A percentile compares a stretch with the other conserved stretches of the same genome.
Conservation (phyloP, 2,888 invertebrate species). For the Pandemis cinnamomeana region DNA sequence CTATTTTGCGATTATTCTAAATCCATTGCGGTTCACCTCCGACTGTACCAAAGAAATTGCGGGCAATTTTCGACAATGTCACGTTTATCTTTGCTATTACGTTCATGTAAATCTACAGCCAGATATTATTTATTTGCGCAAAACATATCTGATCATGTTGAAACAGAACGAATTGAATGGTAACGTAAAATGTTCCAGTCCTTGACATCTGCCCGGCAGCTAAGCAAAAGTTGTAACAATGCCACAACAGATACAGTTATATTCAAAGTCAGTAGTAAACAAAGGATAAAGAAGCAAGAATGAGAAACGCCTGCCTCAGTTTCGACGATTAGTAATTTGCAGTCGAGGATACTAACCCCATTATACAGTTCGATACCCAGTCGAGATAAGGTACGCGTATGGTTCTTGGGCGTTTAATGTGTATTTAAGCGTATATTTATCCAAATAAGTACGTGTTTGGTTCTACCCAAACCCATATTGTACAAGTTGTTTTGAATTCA, state of each 20-base stretch:
- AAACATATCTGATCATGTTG: slow-evolving; percentile 5
- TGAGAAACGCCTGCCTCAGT: no score
- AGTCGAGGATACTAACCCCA: no score
- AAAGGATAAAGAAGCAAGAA: no score
- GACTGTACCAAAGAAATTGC: slow-evolving; percentile 14
- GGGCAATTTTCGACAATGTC: slow-evolving; percentile 20
- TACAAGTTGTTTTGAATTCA: no score
- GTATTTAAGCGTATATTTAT: no score
- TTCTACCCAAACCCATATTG: no score
- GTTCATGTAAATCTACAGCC: not conserved
- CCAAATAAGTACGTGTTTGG: no score
- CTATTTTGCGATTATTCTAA: slow-evolving; percentile 1
- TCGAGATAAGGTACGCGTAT: no score
- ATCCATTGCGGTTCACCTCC: slow-evolving; percentile 27
- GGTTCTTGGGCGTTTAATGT: no score
- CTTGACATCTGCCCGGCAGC: not conserved
- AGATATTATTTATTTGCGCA: slow-evolving; percentile 11
- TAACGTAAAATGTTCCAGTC: not conserved
- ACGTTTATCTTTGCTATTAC: slow-evolving; percentile 10
- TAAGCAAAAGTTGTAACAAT: not conserved
- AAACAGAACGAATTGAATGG: slow-evolving; percentile 1
- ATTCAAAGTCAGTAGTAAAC: not conserved
- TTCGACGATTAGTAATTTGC: no score
- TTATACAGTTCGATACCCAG: no score
- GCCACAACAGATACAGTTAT: not conserved